These are phyloP conservation scores for Rhipidura dahli DNA, from an alignment of 2,113 vertebrate genomes.

Conservation along the genomic window DNA sequence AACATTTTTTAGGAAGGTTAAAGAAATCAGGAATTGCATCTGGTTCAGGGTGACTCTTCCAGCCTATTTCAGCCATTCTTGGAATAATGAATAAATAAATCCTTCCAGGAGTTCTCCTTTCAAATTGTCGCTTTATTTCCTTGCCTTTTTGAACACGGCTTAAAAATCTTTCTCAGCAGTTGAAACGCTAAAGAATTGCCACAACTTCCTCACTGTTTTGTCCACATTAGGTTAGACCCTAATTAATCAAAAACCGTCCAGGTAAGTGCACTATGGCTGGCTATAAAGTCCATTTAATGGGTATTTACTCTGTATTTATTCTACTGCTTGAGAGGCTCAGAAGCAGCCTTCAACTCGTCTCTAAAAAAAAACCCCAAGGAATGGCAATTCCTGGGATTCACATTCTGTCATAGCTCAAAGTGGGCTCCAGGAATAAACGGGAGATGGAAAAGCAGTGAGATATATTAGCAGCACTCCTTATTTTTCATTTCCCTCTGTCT, in stretches of 20 bases:
- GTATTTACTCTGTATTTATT: neutral
- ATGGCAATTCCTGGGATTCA: constrained; percentile 28
- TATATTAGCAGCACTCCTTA: constrained; percentile 63
- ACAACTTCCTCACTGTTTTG: neutral
- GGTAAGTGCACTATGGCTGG: neutral
- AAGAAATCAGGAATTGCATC: neutral
- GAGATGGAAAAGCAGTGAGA: constrained; percentile 72
- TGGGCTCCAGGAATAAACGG: constrained; percentile 62
- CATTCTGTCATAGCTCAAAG: constrained; percentile 67
- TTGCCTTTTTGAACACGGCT: neutral
- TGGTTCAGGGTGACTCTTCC: neutral
- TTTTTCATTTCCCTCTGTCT: constrained; percentile 72
- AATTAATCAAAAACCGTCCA: neutral
- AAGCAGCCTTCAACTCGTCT: neutral
- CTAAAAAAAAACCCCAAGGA: constrained; percentile 20
- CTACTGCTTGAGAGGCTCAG: neutral
- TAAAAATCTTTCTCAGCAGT: neutral
- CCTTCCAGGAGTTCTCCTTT: neutral
- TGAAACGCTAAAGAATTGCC: neutral
- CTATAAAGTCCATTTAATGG: neutral
- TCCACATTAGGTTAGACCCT: neutral
- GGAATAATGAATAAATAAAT: neutral
- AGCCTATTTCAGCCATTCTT: neutral
- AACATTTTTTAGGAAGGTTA: constrained; percentile 4
- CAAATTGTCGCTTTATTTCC: neutral